Conservation (phyloP, 92 coral and sea anemone species). For the Desmophyllum pertusum region DNA sequence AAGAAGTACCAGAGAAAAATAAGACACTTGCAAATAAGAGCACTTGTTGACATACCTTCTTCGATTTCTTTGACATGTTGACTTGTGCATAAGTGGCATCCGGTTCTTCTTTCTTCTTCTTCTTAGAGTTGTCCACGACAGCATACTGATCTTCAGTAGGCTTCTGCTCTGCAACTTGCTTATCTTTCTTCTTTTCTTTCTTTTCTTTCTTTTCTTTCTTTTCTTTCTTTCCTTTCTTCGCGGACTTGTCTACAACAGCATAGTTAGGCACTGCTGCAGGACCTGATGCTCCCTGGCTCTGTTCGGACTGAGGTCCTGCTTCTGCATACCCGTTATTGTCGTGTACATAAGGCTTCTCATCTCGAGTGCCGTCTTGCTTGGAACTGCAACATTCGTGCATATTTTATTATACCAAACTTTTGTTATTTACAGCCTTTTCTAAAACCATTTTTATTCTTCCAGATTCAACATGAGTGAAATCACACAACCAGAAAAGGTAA, state of each 20-base stretch:
- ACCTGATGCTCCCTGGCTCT: not conserved
- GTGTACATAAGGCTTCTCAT: not conserved
- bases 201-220: constrained; percentile 3
- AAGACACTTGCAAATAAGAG: too few species aligned
- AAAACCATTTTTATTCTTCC: too few species aligned
- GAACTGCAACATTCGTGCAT: too few species aligned
- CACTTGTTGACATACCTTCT: constrained; percentile 8
- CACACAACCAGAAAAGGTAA: too few species aligned
- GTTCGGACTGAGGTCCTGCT: constrained; percentile 1
- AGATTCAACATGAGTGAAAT: too few species aligned
- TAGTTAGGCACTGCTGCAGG: not conserved
- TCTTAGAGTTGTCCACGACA: constrained; percentile 5
- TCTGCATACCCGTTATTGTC: constrained; percentile 15
- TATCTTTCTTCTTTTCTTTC: not conserved
- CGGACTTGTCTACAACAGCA: constrained; percentile 9
- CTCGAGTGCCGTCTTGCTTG: not conserved
- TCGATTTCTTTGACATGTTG: constrained; percentile 4
- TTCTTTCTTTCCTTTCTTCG: not conserved
- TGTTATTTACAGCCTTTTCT: too few species aligned
- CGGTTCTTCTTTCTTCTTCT: not conserved
- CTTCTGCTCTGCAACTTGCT: not conserved
- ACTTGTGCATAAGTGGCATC: constrained; percentile 21
- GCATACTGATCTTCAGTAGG: constrained; percentile 8
- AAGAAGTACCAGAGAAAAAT: not conserved
- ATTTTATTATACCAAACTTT: too few species aligned